Evolutionary conservation across 2,797 vertebrate species (phyloP), one percentile per base, ranked within the genome.

Genomic region (Neomorphus geoffroyi): DNA sequence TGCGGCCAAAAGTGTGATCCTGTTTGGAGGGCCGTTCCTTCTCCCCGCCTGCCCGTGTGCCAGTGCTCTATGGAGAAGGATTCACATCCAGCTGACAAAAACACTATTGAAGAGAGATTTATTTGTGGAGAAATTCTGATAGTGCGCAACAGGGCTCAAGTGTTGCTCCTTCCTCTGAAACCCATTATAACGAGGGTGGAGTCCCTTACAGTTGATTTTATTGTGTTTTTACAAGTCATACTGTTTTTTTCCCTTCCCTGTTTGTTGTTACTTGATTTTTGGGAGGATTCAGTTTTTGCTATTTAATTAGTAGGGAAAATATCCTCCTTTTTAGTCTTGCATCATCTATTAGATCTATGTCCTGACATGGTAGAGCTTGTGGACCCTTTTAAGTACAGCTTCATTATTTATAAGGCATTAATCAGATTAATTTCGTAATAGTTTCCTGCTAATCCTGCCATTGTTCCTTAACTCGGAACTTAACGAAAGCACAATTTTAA

Each of bases 211-310:
- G 92, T 92, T 95, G 13, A 93, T 96, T 96, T 96, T 95, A 96
- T 93, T 92, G 75, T 87, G 62, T 93, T 72, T 95, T 94, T 70
- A 78, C 37, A 94, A 86, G 92, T 83, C 18, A 0, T 71, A 22
- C 90, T 83, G 28, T 7, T 28, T 78, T 79, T 33, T 77, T 58
- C 86, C 86, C 80, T 92, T 90, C 96, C 64, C 60, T 96, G 91
- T 97, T 96, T 98, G 95, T 94, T 97, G 97, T 96, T 96, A 88
- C 95, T 97, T 91, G 94, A 85, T 96, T 97, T 94, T 91, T 86
- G 97, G 96, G 97, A 98, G 97, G 96, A 94, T 97, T 96, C 96
- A 82, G 61, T 66, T 98, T 97, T 97, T 97, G 80, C 83, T 96
- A 80, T 88, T 95, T 97, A 98, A 97, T 98, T 98, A 98, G 91